These are phyloP conservation scores for Cydia amplana DNA, from an alignment of 1,140 invertebrate genomes.

Conservation along the genomic window DNA sequence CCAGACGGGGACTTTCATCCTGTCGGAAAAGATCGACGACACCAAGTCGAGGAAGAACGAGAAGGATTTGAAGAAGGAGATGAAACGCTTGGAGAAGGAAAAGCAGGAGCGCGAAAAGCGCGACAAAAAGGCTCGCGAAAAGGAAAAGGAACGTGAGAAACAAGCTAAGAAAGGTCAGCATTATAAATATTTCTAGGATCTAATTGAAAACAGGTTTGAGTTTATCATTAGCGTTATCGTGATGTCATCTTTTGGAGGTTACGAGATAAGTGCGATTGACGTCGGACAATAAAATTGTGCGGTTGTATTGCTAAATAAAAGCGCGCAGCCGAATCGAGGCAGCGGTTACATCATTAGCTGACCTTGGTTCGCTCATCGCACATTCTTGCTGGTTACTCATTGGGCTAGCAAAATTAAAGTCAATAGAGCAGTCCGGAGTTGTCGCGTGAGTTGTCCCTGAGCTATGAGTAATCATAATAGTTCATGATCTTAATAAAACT, in stretches of 20 bases:
- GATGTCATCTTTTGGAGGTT: constrained; percentile 27
- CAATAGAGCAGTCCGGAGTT: constrained; percentile 33
- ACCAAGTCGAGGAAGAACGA: constrained; percentile 76
- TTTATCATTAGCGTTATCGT: constrained; percentile 26
- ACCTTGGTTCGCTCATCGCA: constrained; percentile 61
- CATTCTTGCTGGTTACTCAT: constrained; percentile 50
- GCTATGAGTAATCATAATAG: constrained; percentile 12
- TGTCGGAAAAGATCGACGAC: constrained; percentile 78
- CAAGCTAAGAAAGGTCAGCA: constrained; percentile 78
- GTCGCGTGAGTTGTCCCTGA: not conserved
- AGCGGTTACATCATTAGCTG: constrained; percentile 64
- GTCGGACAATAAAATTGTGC: constrained; percentile 48
- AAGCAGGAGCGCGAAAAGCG: constrained; percentile 75
- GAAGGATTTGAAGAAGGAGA: constrained; percentile 79
- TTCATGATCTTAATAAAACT: not conserved
- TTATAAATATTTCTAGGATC: not conserved
- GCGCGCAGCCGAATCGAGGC: constrained; percentile 47
- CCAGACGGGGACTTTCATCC: constrained; percentile 75
- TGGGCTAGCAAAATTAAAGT: constrained; percentile 40
- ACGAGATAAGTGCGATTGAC: constrained; percentile 28
- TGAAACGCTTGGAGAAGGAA: constrained; percentile 77
- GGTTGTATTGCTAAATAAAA: constrained; percentile 43
- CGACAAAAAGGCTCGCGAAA: constrained; percentile 78
- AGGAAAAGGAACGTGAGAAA: constrained; percentile 77
- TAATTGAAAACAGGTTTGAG: constrained; percentile 2